Conservation (phyloP, 1,140 invertebrate genomes). For the Leptinotarsa texana region DNA sequence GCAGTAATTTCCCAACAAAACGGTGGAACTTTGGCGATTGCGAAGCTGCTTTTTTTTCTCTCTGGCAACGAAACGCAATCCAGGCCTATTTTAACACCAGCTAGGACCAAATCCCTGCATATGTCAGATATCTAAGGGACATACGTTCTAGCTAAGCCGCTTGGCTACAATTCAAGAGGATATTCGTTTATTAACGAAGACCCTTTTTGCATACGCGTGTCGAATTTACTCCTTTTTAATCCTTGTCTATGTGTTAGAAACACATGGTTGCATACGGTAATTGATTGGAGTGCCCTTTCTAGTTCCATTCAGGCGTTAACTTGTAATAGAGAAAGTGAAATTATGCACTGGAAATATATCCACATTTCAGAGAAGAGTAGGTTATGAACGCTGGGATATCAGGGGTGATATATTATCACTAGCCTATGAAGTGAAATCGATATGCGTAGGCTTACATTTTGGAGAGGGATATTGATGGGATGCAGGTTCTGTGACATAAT, state of each 20-base stretch:
- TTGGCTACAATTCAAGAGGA: constrained; percentile 24
- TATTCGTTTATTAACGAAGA: constrained; percentile 32
- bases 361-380: neutral
- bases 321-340: neutral
- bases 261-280: constrained; percentile 33
- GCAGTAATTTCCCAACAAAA: too few species aligned
- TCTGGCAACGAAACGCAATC: neutral
- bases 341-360: constrained; percentile 1
- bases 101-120: constrained; percentile 23
- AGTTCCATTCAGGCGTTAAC: neutral
- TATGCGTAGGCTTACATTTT: too few species aligned
- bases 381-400: neutral
- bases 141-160: constrained; percentile 23
- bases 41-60: too few species aligned
- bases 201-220: constrained; percentile 26
- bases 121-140: constrained; percentile 23
- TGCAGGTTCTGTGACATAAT: too few species aligned
- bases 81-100: constrained; percentile 17
- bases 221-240: constrained; percentile 30
- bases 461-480: too few species aligned
- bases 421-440: too few species aligned
- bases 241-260: constrained; percentile 23
- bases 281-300: constrained; percentile 23
- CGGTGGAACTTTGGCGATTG: too few species aligned
- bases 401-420: too few species aligned